Evolutionary conservation across 2,113 vertebrate species (phyloP).

Genomic region (Neolamprologus falcicula): DNA sequence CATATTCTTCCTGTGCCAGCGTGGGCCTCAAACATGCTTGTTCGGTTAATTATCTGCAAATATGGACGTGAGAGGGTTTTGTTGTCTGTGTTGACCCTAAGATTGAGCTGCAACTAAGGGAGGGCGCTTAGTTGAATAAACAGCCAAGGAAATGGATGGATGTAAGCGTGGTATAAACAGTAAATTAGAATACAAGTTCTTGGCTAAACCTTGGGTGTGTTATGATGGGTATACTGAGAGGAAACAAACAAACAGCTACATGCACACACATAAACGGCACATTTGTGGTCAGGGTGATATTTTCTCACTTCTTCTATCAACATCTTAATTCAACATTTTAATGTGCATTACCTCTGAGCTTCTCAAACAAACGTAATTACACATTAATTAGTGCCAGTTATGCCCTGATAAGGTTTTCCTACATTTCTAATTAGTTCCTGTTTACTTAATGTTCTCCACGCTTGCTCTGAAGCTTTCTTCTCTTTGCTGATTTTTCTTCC

Average conservation of each 20-base stretch:
- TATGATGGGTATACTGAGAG: neutral
- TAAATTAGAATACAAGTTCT: neutral
- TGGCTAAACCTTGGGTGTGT: neutral
- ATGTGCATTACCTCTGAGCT: neutral
- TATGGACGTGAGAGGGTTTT: neutral
- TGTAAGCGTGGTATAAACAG: neutral
- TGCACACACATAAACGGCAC: neutral
- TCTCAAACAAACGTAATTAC: slow-evolving; percentile 12
- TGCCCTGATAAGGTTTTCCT: neutral
- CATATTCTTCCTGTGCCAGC: neutral
- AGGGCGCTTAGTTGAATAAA: neutral
- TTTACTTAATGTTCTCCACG: neutral
- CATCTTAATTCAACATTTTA: neutral
- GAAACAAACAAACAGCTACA: neutral
- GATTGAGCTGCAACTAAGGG: neutral
- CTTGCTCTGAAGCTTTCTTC: neutral
- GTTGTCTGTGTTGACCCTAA: neutral
- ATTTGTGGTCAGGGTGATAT: neutral
- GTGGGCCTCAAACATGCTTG: neutral
- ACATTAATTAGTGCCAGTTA: slow-evolving; percentile 21
- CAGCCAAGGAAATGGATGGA: neutral
- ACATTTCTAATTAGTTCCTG: slow-evolving; percentile 12
- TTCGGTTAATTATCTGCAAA: neutral
- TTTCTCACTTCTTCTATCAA: neutral
- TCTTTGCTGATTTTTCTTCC: neutral